Conservation (phyloP, 2,113 vertebrate genomes). For the Ibidorhyncha struthersii region DNA sequence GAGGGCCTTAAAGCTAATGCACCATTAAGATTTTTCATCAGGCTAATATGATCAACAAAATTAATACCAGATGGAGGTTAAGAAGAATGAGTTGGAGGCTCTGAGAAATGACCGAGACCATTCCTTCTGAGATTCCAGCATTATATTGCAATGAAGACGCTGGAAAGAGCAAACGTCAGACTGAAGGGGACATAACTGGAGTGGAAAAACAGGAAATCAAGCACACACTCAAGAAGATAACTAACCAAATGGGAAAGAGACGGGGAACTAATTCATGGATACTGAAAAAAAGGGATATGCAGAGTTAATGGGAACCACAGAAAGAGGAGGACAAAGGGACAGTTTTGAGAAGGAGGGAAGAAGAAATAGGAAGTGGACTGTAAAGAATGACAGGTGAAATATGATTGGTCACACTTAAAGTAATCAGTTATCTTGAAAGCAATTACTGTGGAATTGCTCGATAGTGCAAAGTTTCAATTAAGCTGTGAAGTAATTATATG, state of each 20-base stretch:
- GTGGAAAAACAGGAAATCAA: background rate
- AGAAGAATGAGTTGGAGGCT: background rate
- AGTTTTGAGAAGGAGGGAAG: background rate
- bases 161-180: background rate
- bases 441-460: background rate
- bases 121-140: background rate
- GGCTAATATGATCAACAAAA: background rate
- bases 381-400: background rate
- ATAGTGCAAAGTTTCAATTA: conserved; percentile 3
- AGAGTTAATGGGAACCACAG: background rate
- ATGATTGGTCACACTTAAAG: background rate
- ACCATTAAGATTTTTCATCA: background rate
- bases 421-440: conserved; percentile 8
- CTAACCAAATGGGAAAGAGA: background rate
- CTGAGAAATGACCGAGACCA: background rate
- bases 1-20: background rate
- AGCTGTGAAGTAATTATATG: conserved; percentile 13
- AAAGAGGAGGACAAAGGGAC: background rate
- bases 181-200: background rate
- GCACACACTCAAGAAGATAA: background rate
- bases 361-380: background rate
- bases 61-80: background rate
- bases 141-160: background rate
- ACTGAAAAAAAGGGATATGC: background rate
- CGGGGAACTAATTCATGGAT: background rate